Conservation (phyloP, 2,113 vertebrate genomes). For the Uropsilus gracilis region DNA sequence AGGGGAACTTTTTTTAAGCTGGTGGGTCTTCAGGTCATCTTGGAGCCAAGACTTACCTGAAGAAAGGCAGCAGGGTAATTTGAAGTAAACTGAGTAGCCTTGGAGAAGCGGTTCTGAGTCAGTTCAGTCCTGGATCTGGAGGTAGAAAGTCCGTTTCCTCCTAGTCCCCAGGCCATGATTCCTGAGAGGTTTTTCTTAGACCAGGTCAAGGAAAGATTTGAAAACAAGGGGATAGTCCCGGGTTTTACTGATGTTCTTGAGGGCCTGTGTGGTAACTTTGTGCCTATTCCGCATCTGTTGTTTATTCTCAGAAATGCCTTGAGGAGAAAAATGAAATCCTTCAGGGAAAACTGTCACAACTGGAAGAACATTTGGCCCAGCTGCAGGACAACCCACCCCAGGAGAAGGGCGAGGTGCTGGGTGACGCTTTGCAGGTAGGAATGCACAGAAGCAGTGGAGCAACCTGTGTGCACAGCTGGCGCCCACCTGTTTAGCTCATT, state of each 20-base stretch:
- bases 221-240: not conserved
- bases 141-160: not conserved
- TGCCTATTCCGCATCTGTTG: accelerated
- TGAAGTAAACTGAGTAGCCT: not conserved
- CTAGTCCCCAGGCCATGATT: not conserved
- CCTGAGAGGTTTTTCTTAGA: not conserved
- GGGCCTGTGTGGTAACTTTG: not conserved
- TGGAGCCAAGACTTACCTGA: not conserved
- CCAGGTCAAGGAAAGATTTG: not conserved
- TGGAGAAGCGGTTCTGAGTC: constrained; percentile 4
- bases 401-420: constrained; percentile 94
- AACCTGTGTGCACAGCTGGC: not conserved
- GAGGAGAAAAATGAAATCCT: constrained; percentile 94
- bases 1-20: not conserved
- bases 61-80: not conserved
- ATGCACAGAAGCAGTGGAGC: not conserved
- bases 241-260: not conserved
- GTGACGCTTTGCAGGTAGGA: constrained; percentile 91
- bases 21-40: not conserved
- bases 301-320: constrained; percentile 87
- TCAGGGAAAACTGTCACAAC: constrained; percentile 92
- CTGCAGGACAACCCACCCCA: constrained; percentile 76
- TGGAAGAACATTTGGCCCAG: constrained; percentile 91
- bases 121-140: not conserved
- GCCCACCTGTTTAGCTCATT: not conserved